Percentiles rank a stretch among this genome's conserved stretches.
Evolutionary conservation across 2,888 invertebrate genomes (phyloP).

Genomic region (Diarsia rubi): DNA sequence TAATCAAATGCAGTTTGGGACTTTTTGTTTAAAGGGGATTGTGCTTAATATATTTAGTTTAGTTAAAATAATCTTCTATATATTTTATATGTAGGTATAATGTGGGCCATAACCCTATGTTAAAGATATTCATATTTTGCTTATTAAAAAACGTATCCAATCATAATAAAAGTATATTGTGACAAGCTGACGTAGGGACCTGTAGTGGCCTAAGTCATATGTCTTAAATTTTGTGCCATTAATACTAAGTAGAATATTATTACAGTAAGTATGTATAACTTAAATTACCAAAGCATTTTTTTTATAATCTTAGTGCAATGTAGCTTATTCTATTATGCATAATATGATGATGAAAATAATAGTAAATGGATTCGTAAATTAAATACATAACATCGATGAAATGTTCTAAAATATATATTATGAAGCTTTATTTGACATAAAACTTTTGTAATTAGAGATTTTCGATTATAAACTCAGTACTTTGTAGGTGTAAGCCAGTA

Average conservation of each 20-base stretch:
- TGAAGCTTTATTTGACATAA: slow-evolving; percentile 16
- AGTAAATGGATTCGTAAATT: slow-evolving; percentile 25
- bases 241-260: slow-evolving; percentile 32
- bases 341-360: neutral
- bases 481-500: slow-evolving; percentile 32
- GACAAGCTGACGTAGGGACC: slow-evolving; percentile 34
- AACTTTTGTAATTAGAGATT: slow-evolving; percentile 13
- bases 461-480: slow-evolving; percentile 35
- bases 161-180: slow-evolving; percentile 46
- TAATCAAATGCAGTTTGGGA: neutral
- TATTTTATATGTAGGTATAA: slow-evolving; percentile 10
- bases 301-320: slow-evolving; percentile 45
- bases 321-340: slow-evolving; percentile 34
- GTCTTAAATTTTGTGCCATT: slow-evolving; percentile 60
- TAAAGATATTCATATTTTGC: slow-evolving; percentile 22
- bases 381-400: slow-evolving; percentile 45
- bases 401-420: slow-evolving; percentile 52
- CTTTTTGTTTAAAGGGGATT: neutral
- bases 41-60: slow-evolving; percentile 9
- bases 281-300: slow-evolving; percentile 47
- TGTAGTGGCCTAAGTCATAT: slow-evolving; percentile 41
- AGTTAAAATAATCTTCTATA: neutral
- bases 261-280: slow-evolving; percentile 27
- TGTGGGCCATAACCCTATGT: slow-evolving; percentile 13
- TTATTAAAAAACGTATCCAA: neutral